A percentile compares a stretch with the other conserved stretches of the same genome.
These are phyloP conservation scores for Calidris pygmaea DNA, from an alignment of 2,113 vertebrate species.

Conservation along the genomic window DNA sequence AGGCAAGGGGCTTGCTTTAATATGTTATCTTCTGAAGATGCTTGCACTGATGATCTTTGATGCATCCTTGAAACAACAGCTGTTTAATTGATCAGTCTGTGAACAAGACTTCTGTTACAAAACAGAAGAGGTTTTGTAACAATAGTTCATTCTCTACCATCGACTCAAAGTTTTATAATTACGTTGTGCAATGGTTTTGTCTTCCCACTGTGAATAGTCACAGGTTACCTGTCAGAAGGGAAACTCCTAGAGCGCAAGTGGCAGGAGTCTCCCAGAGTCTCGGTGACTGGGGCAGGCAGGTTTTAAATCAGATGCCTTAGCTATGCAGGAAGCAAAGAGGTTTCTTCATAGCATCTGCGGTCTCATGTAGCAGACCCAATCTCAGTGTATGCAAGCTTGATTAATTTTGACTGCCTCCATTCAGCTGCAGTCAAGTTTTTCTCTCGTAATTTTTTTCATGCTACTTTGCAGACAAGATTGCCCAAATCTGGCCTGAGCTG, in stretches of 20 bases:
- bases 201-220: not conserved
- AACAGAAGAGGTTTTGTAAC: not conserved
- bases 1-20: not conserved
- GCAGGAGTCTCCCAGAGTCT: not conserved
- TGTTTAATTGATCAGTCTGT: not conserved
- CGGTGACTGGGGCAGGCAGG: not conserved
- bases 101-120: no score
- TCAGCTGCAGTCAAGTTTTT: conserved; percentile 39
- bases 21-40: not conserved
- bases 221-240: not conserved
- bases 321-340: not conserved
- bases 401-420: conserved; percentile 50
- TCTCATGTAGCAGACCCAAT: not conserved
- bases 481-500: conserved; percentile 61
- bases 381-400: not conserved
- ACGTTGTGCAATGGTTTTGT: not conserved
- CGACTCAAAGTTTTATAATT: not conserved
- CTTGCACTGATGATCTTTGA: not conserved
- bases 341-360: not conserved
- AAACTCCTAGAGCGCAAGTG: not conserved
- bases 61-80: not conserved
- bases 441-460: conserved; percentile 28
- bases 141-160: not conserved
- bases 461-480: conserved; percentile 56
- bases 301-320: not conserved